Evolutionary conservation across 1,140 invertebrate genomes (phyloP).

Genomic region (Popillia japonica): DNA sequence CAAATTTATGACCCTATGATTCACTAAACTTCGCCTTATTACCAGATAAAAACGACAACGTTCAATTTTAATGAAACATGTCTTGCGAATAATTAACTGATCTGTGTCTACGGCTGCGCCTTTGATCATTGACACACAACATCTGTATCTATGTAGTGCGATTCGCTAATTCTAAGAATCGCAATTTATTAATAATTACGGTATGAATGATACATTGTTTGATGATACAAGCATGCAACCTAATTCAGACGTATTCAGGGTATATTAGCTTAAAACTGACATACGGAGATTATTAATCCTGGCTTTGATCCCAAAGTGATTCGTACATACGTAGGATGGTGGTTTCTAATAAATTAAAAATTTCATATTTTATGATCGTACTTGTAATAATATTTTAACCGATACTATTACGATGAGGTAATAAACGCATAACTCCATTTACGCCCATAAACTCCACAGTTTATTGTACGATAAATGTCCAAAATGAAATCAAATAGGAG

Average conservation of each 20-base stretch:
- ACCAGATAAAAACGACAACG: not conserved
- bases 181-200: not conserved
- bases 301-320: no score
- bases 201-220: no score
- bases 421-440: not conserved
- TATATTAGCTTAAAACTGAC: no score
- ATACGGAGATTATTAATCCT: no score
- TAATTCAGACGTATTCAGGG: no score
- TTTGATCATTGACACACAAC: not conserved
- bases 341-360: not conserved
- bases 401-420: not conserved
- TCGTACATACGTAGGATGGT: not conserved
- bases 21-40: not conserved
- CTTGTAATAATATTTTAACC: not conserved
- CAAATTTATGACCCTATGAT: not conserved
- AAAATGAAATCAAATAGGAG: not conserved
- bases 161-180: not conserved
- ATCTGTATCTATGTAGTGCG: not conserved
- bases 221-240: no score
- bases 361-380: not conserved
- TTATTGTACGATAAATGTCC: not conserved
- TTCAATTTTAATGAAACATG: no score
- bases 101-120: not conserved
- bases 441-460: not conserved
- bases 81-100: no score